Evolutionary conservation across 30 jellyfish, hydroid and myxozoan species (phyloP).

Genomic region (Pelagia noctiluca): DNA sequence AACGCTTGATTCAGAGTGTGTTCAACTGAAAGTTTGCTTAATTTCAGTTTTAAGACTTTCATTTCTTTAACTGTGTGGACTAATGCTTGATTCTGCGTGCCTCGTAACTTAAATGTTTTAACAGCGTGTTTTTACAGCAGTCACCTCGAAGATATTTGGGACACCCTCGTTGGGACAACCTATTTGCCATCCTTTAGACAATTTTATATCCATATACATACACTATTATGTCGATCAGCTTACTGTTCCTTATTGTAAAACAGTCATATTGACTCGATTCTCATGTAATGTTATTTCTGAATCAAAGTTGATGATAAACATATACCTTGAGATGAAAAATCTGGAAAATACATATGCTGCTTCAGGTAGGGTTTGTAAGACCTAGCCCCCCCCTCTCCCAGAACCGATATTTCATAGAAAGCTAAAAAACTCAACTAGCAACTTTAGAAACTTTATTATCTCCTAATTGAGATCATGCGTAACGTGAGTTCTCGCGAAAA

Average conservation of each 20-base stretch:
- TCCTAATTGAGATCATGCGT: too few species aligned
- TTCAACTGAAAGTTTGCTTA: neutral
- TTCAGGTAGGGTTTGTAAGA: too few species aligned
- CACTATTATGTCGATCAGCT: neutral
- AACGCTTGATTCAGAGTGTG: neutral
- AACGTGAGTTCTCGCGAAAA: too few species aligned
- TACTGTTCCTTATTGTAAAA: neutral
- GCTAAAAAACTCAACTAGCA: too few species aligned
- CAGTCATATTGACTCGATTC: neutral
- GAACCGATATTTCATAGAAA: too few species aligned
- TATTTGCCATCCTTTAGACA: neutral
- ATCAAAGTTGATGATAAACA: too few species aligned
- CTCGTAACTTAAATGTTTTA: neutral
- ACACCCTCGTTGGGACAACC: neutral
- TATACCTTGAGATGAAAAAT: too few species aligned
- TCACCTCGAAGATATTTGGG: neutral
- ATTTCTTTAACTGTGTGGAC: neutral
- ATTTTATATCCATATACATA: neutral
- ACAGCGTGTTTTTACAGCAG: neutral
- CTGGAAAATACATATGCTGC: too few species aligned
- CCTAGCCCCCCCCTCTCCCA: too few species aligned
- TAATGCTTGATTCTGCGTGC: neutral
- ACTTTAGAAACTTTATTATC: too few species aligned
- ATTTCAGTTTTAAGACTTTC: too few species aligned
- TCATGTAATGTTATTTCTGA: neutral